Evolutionary conservation across 2,113 vertebrate genomes (phyloP).

Genomic region (Dicrurus megarhynchus): DNA sequence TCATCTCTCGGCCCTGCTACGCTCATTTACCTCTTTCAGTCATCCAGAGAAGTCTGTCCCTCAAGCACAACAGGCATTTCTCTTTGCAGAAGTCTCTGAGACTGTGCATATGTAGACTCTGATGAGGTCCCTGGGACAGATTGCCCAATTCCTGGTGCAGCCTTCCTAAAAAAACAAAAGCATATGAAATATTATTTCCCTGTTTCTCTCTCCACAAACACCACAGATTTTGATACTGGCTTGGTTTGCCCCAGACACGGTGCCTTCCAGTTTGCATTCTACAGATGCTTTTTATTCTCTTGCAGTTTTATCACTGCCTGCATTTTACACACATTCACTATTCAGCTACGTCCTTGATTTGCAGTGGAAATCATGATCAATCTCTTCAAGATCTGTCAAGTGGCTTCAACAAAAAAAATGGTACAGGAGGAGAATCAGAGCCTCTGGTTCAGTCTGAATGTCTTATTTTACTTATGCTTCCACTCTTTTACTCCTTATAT

Average conservation of each 20-base stretch:
- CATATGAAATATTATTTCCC: neutral
- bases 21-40: neutral
- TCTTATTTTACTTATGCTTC: neutral
- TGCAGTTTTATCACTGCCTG: neutral
- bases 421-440: neutral
- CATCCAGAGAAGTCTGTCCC: neutral
- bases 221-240: neutral
- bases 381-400: neutral
- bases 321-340: neutral
- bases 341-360: neutral
- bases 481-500: neutral
- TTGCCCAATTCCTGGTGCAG: neutral
- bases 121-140: neutral
- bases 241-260: neutral
- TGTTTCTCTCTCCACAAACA: neutral
- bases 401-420: neutral
- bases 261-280: neutral
- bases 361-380: neutral
- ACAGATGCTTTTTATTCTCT: neutral
- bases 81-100: neutral
- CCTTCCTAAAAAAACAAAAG: neutral
- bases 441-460: neutral
- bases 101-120: neutral
- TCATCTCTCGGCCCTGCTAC: neutral
- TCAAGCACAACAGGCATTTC: neutral